A percentile compares a stretch with the other conserved stretches of the same genome.
phyloP scores from a whole-genome alignment of 2,113 vertebrate species.

The Lutjanus erythropterus region DNA sequence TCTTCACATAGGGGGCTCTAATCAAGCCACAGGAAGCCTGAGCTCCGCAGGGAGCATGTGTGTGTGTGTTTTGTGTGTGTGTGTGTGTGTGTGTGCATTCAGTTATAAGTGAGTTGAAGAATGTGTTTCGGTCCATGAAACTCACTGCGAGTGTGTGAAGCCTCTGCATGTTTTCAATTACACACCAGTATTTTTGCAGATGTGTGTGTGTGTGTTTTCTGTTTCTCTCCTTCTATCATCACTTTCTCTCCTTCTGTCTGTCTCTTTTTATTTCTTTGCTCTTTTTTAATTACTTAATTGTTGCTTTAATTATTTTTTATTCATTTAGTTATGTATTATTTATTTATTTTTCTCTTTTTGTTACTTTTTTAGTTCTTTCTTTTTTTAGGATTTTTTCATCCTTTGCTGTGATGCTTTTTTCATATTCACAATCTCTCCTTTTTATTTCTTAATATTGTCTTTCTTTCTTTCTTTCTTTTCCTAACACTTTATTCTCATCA shows the following conservation, averaged over 20 bases:
- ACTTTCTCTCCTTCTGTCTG: slow-evolving; percentile 1
- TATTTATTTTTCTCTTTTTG: background rate
- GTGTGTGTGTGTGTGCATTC: background rate
- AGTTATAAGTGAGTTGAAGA: slow-evolving; percentile 70
- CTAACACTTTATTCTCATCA: background rate
- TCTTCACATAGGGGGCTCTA: slow-evolving; percentile 90
- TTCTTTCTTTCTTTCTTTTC: background rate
- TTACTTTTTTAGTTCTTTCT: background rate
- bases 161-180: slow-evolving; percentile 77
- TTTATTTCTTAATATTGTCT: background rate
- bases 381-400: background rate
- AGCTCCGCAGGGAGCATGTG: slow-evolving; percentile 75
- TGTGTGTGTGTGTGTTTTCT: slow-evolving; percentile 45
- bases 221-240: slow-evolving; percentile 5
- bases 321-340: too few species aligned
- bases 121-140: slow-evolving; percentile 73
- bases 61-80: slow-evolving; percentile 12
- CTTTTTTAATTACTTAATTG: background rate
- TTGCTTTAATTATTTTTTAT: background rate
- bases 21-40: slow-evolving; percentile 89
- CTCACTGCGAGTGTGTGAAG: slow-evolving; percentile 64
- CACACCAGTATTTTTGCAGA: slow-evolving; percentile 70
- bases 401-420: background rate
- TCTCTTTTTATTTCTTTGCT: background rate
- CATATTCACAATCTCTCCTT: too few species aligned